Percentiles rank a stretch among this genome's conserved stretches.
Evolutionary conservation across 2,888 invertebrate species (phyloP).

Genomic region (Xanthorhoe spadicearia): DNA sequence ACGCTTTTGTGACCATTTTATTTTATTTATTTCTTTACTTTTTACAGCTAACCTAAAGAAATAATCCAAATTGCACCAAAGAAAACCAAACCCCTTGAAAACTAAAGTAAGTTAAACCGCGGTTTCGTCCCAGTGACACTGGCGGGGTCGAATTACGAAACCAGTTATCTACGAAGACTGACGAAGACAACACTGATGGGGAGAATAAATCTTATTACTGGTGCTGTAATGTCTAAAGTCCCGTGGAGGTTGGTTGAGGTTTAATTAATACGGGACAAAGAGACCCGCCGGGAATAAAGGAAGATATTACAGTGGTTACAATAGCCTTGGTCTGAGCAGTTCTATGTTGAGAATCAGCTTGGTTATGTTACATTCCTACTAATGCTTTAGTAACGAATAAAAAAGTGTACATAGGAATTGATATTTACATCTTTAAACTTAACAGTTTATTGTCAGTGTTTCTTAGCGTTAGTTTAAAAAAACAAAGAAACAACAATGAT

Average conservation of each 20-base stretch:
- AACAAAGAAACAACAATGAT: too few relatives aligned
- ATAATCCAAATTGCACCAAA: conserved; percentile 33
- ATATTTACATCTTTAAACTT: too few relatives aligned
- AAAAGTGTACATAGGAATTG: too few relatives aligned
- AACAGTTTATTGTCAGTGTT: too few relatives aligned
- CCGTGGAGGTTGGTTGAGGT: conserved; percentile 39
- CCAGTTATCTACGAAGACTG: conserved; percentile 36
- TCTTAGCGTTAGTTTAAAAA: too few relatives aligned
- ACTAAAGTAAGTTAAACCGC: conserved; percentile 36
- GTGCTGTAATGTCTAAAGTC: conserved; percentile 15
- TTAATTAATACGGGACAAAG: conserved; percentile 64
- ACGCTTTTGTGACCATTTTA: too few relatives aligned
- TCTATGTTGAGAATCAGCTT: conserved; percentile 33
- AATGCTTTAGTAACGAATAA: too few relatives aligned
- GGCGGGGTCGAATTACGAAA: conserved; percentile 39
- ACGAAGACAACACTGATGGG: background rate
- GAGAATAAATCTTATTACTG: background rate
- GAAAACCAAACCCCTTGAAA: conserved; percentile 28
- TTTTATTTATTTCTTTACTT: background rate
- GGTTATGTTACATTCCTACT: background rate
- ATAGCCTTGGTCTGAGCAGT: conserved; percentile 41
- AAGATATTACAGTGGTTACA: conserved; percentile 57
- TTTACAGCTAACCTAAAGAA: conserved; percentile 11
- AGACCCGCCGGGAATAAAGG: conserved; percentile 44
- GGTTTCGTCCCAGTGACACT: conserved; percentile 27